phyloP scores from a whole-genome alignment of 2,113 vertebrate genomes.

The Athene cunicularia region DNA sequence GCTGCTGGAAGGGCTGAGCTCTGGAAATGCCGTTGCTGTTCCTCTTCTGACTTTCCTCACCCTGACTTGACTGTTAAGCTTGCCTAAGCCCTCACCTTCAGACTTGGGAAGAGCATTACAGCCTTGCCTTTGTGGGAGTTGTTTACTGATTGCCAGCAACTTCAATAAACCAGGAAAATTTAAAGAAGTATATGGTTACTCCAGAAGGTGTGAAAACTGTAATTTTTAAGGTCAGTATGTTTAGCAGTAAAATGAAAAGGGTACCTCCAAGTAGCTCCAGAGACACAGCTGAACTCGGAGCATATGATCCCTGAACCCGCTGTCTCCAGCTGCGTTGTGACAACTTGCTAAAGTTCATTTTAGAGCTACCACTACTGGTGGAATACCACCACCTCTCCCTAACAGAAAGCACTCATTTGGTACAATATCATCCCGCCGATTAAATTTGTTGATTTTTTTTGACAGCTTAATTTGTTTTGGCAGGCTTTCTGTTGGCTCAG shows the following conservation, averaged over 20 bases:
- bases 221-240: background rate
- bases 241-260: background rate
- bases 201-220: background rate
- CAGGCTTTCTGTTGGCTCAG: background rate
- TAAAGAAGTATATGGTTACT: background rate
- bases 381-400: background rate
- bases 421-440: background rate
- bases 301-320: background rate
- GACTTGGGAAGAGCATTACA: rapidly evolving
- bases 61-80: background rate
- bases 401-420: background rate
- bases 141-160: background rate
- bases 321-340: rapidly evolving
- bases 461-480: background rate
- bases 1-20: background rate
- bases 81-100: background rate
- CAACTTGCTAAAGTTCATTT: background rate
- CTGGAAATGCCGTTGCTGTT: background rate
- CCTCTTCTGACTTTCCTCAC: background rate
- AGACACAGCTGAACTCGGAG: background rate
- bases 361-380: background rate
- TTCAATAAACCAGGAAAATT: background rate
- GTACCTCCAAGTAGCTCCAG: background rate
- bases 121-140: background rate
- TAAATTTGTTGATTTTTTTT: background rate